phyloP scores from a whole-genome alignment of 2,888 invertebrate genomes.

The Subacronicta megacephala region DNA sequence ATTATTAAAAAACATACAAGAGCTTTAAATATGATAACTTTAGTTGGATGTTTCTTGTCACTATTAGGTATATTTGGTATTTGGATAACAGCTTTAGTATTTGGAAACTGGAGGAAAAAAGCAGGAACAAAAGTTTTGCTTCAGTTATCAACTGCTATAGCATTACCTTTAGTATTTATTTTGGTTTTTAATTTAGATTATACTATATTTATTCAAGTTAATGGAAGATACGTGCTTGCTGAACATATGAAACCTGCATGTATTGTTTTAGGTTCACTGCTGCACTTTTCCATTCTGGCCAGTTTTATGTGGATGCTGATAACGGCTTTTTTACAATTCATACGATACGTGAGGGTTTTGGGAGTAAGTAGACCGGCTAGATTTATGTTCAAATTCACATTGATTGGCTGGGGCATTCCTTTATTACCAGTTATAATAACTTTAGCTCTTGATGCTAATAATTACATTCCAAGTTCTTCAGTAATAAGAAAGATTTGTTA shows the following conservation, averaged over 20 bases:
- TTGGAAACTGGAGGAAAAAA: slow-evolving; percentile 90
- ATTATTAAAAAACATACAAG: slow-evolving; percentile 70
- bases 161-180: slow-evolving; percentile 88
- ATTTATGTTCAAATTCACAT: slow-evolving; percentile 90
- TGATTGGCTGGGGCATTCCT: slow-evolving; percentile 91
- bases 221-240: slow-evolving; percentile 61
- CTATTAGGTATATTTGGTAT: slow-evolving; percentile 89
- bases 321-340: slow-evolving; percentile 91
- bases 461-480: slow-evolving; percentile 77
- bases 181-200: slow-evolving; percentile 76
- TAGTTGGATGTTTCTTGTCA: slow-evolving; percentile 90
- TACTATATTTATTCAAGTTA: slow-evolving; percentile 65
- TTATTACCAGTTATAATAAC: slow-evolving; percentile 86
- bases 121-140: slow-evolving; percentile 91
- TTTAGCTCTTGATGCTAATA: slow-evolving; percentile 80
- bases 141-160: slow-evolving; percentile 91
- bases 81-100: slow-evolving; percentile 89
- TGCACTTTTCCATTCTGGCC: slow-evolving; percentile 92
- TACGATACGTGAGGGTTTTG: slow-evolving; percentile 91
- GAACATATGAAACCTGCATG: slow-evolving; percentile 79
- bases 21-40: slow-evolving; percentile 89
- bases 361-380: slow-evolving; percentile 89
- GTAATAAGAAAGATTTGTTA: slow-evolving; percentile 83
- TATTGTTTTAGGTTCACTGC: slow-evolving; percentile 89
- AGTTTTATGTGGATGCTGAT: slow-evolving; percentile 93